Evolutionary conservation across 2,797 vertebrate species (phyloP), one percentile per base, ranked within the genome.

Genomic region (Cossypha dichroa): DNA sequence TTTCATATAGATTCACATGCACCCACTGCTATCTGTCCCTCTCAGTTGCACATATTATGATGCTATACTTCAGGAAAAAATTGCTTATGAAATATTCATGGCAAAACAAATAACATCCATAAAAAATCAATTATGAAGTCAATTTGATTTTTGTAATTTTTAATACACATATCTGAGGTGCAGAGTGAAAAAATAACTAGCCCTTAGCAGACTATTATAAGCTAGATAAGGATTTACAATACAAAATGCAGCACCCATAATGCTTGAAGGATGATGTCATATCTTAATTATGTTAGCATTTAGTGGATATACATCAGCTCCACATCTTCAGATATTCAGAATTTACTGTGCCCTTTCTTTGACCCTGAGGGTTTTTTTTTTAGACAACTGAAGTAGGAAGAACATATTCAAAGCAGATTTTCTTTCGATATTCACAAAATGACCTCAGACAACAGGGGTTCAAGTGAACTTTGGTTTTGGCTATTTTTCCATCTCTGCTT

Each of bases 251-350:
- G 93, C 86, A 95, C 92, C 92, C 94, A 95, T 92, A 96, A 96
- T 92, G 93, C 77, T 94, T 93, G 92, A 97, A 96, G 90, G 83
- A 96, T 97, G 96, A 97, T 94, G 95, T 97, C 96, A 97, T 94
- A 49, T 93, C 94, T 96, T 97, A 97, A 97, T 97, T 97, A 97
- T 97, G 95, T 97, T 96, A 97, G 69, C 91, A 93, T 96, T 96
- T 96, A 95, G 94, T 92, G 93, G 94, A 94, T 95, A 95, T 95
- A 96, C 90, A 96, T 97, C 97, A 97, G 92, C 86, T 94, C 46
- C 87, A 96, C 92, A 96, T 97, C 94, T 97, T 97, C 93, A 96
- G 92, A 97, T 96, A 96, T 93, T 96, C 89, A 96, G 93, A 97
- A 97, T 97, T 95, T 96, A 95, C 87, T 89, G 87, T 94, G 95